Conservation (phyloP, 2,113 vertebrate genomes). For the Indri indri region DNA sequence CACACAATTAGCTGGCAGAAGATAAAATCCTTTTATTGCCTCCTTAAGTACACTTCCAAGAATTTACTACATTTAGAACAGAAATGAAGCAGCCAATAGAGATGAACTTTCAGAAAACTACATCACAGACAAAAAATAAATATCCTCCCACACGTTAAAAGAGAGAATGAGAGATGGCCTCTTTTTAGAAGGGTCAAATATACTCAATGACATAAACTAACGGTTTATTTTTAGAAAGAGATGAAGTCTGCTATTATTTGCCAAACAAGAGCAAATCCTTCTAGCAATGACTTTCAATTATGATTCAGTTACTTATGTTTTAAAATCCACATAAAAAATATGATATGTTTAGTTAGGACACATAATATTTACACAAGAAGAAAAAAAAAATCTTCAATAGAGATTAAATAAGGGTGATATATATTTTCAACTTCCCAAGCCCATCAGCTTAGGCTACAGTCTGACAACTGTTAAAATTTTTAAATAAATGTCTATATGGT, state of each 20-base stretch:
- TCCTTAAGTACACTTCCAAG: slow-evolving; percentile 54
- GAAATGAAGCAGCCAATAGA: slow-evolving; percentile 62
- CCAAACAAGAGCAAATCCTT: slow-evolving; percentile 41
- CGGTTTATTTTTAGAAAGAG: slow-evolving; percentile 59
- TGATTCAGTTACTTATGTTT: background rate
- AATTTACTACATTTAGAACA: slow-evolving; percentile 74
- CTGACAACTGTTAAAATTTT: background rate
- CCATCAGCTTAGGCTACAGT: background rate
- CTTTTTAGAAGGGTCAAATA: slow-evolving; percentile 63
- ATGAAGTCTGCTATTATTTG: slow-evolving; percentile 35
- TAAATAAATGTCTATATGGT: background rate
- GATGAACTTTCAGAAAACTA: slow-evolving; percentile 70
- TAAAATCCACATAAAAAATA: background rate
- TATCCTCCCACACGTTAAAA: slow-evolving; percentile 9
- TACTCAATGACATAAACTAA: slow-evolving; percentile 48
- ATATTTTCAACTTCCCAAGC: background rate
- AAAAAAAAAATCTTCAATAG: background rate
- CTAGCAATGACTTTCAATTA: slow-evolving; percentile 12
- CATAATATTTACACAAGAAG: background rate
- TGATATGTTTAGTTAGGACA: background rate
- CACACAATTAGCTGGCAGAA: background rate
- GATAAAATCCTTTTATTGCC: background rate
- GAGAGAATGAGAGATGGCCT: background rate
- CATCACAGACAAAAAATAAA: slow-evolving; percentile 67
- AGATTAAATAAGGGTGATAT: background rate